Evolutionary conservation across 2,113 vertebrate genomes (phyloP).

Genomic region (Motacilla alba): DNA sequence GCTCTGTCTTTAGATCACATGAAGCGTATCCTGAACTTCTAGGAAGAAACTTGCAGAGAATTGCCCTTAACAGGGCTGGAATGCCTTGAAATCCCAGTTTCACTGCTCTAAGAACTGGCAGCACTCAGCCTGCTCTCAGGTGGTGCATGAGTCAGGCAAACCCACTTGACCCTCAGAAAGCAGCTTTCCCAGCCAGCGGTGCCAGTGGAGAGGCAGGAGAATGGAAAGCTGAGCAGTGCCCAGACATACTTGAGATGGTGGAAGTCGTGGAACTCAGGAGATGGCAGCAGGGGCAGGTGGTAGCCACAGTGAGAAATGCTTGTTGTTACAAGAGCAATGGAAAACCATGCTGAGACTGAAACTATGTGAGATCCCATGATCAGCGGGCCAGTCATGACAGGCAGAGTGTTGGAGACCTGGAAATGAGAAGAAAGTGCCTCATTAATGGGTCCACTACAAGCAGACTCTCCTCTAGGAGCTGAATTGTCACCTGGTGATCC

Average conservation of each 20-base stretch:
- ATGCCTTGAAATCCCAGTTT: background rate
- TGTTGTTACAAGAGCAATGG: conserved; percentile 78
- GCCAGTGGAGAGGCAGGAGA: background rate
- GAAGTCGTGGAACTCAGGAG: conserved; percentile 93
- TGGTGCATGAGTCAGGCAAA: fast-evolving
- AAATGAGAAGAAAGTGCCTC: background rate
- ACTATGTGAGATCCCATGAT: conserved; percentile 84
- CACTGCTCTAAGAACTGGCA: background rate
- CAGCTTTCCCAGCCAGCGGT: background rate
- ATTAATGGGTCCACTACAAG: background rate
- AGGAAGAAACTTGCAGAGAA: background rate
- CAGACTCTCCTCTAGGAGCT: background rate
- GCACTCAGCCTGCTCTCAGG: background rate
- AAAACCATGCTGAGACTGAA: conserved; percentile 83
- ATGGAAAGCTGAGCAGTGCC: background rate
- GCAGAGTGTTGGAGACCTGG: conserved; percentile 87
- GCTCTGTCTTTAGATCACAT: background rate
- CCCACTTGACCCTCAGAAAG: background rate
- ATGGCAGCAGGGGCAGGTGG: conserved; percentile 91
- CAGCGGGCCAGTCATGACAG: conserved; percentile 78
- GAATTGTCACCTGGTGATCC: background rate
- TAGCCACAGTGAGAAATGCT: conserved; percentile 92
- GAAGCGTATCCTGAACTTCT: background rate
- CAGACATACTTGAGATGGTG: conserved; percentile 90
- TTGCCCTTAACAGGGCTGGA: background rate